phyloP scores from a whole-genome alignment of 1,140 invertebrate genomes.

The Trissolcus basalis region DNA sequence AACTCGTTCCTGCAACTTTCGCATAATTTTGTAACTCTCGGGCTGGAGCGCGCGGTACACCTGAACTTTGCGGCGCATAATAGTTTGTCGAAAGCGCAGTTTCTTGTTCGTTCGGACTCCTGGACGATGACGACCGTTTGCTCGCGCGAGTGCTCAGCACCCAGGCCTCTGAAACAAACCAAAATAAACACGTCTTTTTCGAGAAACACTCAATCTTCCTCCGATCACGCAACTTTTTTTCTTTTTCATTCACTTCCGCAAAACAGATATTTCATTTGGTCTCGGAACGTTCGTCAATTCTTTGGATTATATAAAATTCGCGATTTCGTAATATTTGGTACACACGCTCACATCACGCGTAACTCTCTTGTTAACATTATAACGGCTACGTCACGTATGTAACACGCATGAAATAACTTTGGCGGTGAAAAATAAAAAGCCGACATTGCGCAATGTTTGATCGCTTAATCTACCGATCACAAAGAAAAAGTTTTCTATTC shows the following conservation, averaged over 20 bases:
- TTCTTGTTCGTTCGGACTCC: conserved; percentile 8
- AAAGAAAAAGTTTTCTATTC: too few relatives aligned
- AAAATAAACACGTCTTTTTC: too few relatives aligned
- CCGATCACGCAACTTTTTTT: too few relatives aligned
- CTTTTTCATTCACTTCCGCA: conserved; percentile 19
- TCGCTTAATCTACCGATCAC: conserved; percentile 35
- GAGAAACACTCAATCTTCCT: too few relatives aligned
- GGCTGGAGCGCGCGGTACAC: neutral
- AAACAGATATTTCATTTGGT: conserved; percentile 36
- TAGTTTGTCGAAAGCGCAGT: conserved; percentile 3
- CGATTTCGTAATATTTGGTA: conserved; percentile 40
- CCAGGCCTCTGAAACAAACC: neutral
- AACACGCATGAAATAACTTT: conserved; percentile 51
- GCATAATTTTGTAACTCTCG: conserved; percentile 29
- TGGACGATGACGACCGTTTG: neutral
- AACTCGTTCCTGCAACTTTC: conserved; percentile 21
- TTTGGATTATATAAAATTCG: conserved; percentile 40
- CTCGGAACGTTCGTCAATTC: conserved; percentile 29
- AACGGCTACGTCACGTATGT: conserved; percentile 48
- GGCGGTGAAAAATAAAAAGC: conserved; percentile 26
- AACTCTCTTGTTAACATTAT: conserved; percentile 47
- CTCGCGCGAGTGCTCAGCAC: neutral
- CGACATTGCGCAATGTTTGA: conserved; percentile 30
- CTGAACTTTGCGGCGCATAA: conserved; percentile 27
- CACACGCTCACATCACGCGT: conserved; percentile 21